Conservation (phyloP, 2,797 vertebrate genomes). For the Pterois miles region DNA sequence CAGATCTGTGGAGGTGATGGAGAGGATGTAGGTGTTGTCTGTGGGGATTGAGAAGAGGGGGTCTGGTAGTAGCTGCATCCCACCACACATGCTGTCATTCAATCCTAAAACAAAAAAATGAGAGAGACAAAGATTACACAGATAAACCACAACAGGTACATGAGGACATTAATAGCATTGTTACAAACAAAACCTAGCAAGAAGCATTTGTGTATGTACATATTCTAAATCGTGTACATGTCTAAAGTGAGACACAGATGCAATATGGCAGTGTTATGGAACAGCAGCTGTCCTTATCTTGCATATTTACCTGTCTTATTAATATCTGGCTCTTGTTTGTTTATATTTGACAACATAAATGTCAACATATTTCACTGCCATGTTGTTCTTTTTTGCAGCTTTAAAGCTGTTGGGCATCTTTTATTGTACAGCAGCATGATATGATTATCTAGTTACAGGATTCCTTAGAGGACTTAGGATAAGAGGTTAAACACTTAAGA, state of each 20-base stretch:
- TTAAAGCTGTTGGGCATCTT: background rate
- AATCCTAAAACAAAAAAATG: constrained; percentile 65
- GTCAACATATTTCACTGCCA: background rate
- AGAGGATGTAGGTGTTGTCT: constrained; percentile 94
- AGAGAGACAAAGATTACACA: constrained; percentile 11
- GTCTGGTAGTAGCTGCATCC: constrained; percentile 96
- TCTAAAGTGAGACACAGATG: background rate
- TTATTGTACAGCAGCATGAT: background rate
- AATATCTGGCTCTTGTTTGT: background rate
- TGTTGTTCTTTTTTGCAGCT: background rate
- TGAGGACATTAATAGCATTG: background rate
- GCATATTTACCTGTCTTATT: background rate
- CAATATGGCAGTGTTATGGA: background rate
- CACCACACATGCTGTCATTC: constrained; percentile 95
- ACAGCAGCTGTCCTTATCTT: background rate
- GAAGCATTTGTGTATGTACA: background rate
- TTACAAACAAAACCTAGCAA: background rate
- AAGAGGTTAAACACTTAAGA: background rate
- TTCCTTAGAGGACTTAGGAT: background rate
- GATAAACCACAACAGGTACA: background rate
- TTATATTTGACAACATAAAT: background rate
- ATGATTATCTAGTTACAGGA: background rate
- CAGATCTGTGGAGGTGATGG: constrained; percentile 91
- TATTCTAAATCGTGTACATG: background rate
- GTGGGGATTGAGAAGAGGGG: constrained; percentile 97